A percentile compares a stretch with the other conserved stretches of the same genome.
Conservation (phyloP, 1,140 invertebrate genomes). For the Venturia canescens region DNA sequence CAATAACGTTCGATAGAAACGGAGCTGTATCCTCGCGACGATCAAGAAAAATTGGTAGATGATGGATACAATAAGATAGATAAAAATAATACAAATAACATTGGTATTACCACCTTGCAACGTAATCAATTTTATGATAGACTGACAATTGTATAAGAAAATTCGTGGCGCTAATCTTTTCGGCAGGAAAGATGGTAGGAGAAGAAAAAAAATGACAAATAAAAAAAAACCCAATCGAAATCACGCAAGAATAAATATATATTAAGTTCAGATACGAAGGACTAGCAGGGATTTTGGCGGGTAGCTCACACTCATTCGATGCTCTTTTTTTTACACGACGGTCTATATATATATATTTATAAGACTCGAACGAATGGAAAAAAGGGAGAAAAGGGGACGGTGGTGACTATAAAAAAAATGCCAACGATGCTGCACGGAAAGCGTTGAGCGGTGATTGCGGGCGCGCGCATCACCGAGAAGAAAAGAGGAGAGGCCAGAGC, state of each 20-base stretch:
- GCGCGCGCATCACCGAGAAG: no score
- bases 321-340: constrained; percentile 40
- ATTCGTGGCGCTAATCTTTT: no score
- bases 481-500: no score
- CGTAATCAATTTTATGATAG: constrained; percentile 68
- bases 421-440: neutral
- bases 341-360: constrained; percentile 28
- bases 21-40: constrained; percentile 58
- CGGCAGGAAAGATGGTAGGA: constrained; percentile 45
- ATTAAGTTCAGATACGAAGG: constrained; percentile 50
- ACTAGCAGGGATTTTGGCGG: constrained; percentile 33
- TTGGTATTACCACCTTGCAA: no score
- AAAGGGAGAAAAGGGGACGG: neutral
- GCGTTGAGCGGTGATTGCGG: no score
- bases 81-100: constrained; percentile 5
- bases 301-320: constrained; percentile 1
- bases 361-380: neutral
- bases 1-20: constrained; percentile 41
- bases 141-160: constrained; percentile 64
- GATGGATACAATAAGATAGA: constrained; percentile 56
- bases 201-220: constrained; percentile 4
- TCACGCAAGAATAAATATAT: constrained; percentile 20
- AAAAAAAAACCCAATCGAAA: constrained; percentile 39
- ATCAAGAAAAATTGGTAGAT: no score
- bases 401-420: neutral